Conservation (phyloP, 2,113 vertebrate genomes). For the Hystrix brachyura region DNA sequence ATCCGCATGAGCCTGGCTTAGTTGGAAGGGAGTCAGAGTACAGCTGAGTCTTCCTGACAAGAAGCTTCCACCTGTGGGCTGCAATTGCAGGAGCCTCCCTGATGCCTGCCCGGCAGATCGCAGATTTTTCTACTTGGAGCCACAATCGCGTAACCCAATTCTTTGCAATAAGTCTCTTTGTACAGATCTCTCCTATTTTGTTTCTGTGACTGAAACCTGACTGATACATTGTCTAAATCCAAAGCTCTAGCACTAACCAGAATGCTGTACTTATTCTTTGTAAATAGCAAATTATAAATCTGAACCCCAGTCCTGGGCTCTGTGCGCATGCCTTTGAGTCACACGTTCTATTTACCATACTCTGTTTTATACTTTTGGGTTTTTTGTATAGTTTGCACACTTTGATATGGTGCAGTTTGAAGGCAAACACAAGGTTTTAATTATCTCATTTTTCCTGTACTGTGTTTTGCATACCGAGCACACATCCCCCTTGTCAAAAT, state of each 20-base stretch:
- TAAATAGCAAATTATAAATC: not conserved
- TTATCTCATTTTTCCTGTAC: not conserved
- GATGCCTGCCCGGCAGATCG: not conserved
- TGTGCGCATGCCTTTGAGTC: not conserved
- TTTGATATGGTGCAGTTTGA: constrained; percentile 8
- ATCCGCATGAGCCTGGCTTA: not conserved
- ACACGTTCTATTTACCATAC: not conserved
- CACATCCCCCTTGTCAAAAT: not conserved
- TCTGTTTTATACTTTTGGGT: not conserved
- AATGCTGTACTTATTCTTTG: constrained; percentile 26
- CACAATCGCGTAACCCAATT: not conserved
- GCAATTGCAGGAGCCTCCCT: not conserved
- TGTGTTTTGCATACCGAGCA: not conserved
- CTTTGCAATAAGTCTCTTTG: not conserved
- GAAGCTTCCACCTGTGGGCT: not conserved
- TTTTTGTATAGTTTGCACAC: not conserved
- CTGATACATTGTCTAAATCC: not conserved
- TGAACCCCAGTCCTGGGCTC: not conserved
- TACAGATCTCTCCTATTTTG: not conserved
- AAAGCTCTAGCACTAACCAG: not conserved
- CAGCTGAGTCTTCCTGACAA: not conserved
- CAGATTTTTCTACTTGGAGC: not conserved
- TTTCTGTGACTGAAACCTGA: not conserved
- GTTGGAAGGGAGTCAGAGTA: not conserved
- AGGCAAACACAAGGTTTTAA: not conserved